phyloP scores from a whole-genome alignment of 2,888 invertebrate genomes.

The Chelonus formosanus region DNA sequence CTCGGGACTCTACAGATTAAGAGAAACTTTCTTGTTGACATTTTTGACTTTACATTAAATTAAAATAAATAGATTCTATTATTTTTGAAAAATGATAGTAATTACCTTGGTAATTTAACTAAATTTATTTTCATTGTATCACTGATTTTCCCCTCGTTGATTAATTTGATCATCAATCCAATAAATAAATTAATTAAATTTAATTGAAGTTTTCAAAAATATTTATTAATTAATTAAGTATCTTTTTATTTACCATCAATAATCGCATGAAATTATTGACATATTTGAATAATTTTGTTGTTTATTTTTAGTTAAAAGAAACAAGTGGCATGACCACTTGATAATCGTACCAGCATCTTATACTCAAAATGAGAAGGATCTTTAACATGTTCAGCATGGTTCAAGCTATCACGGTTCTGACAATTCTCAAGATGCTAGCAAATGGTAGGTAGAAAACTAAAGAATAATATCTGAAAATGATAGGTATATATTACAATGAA shows the following conservation, averaged over 20 bases:
- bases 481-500: background rate
- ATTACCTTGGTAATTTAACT: background rate
- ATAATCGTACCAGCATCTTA: conserved; percentile 44
- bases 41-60: conserved; percentile 7
- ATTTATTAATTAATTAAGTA: too few relatives aligned
- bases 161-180: too few relatives aligned
- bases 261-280: background rate
- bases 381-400: conserved; percentile 74
- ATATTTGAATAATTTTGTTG: background rate
- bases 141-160: too few relatives aligned
- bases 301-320: conserved; percentile 43
- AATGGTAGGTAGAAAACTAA: conserved; percentile 71
- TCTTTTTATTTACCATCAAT: too few relatives aligned
- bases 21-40: conserved; percentile 6
- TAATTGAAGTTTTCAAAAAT: too few relatives aligned
- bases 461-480: conserved; percentile 20
- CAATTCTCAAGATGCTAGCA: conserved; percentile 82
- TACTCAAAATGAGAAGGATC: conserved; percentile 71
- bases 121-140: too few relatives aligned
- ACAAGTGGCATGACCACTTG: conserved; percentile 59
- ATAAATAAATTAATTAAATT: too few relatives aligned
- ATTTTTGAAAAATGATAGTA: too few relatives aligned
- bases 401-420: conserved; percentile 86
- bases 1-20: conserved; percentile 12
- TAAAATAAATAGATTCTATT: background rate